These are phyloP conservation scores for Platalea minor DNA, from an alignment of 2,797 vertebrate genomes.

Conservation along the genomic window DNA sequence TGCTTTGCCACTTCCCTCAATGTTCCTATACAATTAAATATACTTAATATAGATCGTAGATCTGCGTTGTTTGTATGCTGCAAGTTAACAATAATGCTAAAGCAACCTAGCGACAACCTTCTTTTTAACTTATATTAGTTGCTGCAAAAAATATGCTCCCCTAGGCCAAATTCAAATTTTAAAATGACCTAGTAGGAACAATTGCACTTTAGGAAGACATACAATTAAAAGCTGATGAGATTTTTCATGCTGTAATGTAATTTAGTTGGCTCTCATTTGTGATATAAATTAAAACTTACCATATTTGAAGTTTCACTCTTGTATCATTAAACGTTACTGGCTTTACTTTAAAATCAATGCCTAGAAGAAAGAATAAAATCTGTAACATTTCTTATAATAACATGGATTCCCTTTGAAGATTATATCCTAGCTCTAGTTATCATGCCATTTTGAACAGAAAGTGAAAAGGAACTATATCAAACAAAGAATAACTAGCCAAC, in stretches of 20 bases:
- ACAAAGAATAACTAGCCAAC: not conserved
- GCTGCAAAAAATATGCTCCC: not conserved
- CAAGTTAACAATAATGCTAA: not conserved
- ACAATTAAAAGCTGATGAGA: not conserved
- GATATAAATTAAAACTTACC: slow-evolving; percentile 64
- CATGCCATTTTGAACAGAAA: not conserved
- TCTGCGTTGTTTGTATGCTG: not conserved
- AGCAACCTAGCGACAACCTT: not conserved
- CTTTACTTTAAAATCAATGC: slow-evolving; percentile 78
- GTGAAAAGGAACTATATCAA: not conserved
- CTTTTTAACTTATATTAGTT: not conserved
- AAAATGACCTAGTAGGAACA: not conserved
- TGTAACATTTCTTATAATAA: not conserved
- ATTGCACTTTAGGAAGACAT: not conserved
- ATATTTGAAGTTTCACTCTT: slow-evolving; percentile 75
- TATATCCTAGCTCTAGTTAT: not conserved
- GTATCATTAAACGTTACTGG: slow-evolving; percentile 54
- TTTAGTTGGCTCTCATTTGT: not conserved
- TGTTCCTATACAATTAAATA: not conserved
- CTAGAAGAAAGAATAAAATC: slow-evolving; percentile 58
- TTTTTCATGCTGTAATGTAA: not conserved
- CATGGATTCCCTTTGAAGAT: not conserved
- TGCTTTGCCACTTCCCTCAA: not conserved
- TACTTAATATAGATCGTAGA: not conserved
- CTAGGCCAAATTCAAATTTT: not conserved